Base-by-base conservation (phyloP, 37 sponge, comb jelly and placozoan species). In the Chondrosia reniformis region DNA sequence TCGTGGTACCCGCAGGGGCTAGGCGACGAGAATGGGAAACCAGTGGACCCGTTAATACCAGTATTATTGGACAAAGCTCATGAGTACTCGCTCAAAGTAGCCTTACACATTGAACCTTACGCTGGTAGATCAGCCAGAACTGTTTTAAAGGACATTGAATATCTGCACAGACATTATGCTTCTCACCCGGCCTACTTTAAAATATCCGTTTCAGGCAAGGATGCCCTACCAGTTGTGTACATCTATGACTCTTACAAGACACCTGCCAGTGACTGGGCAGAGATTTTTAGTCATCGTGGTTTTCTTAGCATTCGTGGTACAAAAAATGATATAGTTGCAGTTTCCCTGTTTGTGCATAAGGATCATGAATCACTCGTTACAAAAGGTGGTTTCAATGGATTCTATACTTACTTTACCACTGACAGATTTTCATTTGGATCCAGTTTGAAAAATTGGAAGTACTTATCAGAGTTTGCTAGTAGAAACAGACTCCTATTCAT, bases 361-460 rank as follows among this genome's bases (percentile, higher is more conserved):
- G 7, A 39, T 10, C 71, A 91, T 39, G 58, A 79, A 45, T 42
- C 52, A 27, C 39, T 36, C 10, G 57, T 91, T 25, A 22, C 76
- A n/a, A 27, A 28, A 13, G 83, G 86, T 45, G 87, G 87, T 30
- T 94, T 94, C 75, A 92, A 94, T 80, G 95, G 95, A 7, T 91
- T 91, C 75, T 94, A 91, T 73, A 94, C 95, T 0, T 94, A 94
- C 80, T 94, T 94, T 84, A 92, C 89, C 15, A 57, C 89, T 28
- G 59, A 84, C 30, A 67, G 65, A 2, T 94, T 94, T 84, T 88
- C 88, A 15, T 94, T 76, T 75, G 95, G 95, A 13, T 89, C 90
- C 24, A 83, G 67, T 19, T 24, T 45, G 2, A 36, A 22, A 44
- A 81, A 91, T 57, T 94, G 95, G 95, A 30, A 43, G 32, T 9